Conservation (phyloP, 35 echinoderm and acorn worm species). For the Stichopus chloronotus region DNA sequence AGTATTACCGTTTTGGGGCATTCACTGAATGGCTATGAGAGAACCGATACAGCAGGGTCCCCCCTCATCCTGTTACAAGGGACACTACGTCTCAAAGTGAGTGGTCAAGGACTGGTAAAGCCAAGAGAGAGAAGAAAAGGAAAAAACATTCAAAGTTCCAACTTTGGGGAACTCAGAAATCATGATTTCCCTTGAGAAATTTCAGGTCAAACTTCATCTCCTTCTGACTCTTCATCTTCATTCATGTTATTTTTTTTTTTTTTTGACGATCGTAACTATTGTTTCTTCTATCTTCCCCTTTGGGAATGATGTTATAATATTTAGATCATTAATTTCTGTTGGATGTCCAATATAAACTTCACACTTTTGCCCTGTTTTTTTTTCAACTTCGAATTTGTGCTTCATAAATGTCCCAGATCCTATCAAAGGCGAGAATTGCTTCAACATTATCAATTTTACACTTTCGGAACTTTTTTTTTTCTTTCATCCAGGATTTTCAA, state of each 20-base stretch:
- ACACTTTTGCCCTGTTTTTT: not conserved
- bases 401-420: not conserved
- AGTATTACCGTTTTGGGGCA: no score
- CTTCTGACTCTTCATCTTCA: not conserved
- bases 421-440: not conserved
- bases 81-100: no score
- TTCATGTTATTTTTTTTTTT: not conserved
- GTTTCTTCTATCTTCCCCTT: not conserved
- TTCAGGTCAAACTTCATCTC: not conserved
- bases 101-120: no score
- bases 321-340: not conserved
- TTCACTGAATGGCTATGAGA: no score
- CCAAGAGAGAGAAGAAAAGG: no score
- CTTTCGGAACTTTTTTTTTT: not conserved
- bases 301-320: not conserved
- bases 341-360: slow-evolving; percentile 5
- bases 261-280: not conserved
- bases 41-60: no score
- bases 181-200: slow-evolving; percentile 15
- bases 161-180: not conserved
- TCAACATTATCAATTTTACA: not conserved
- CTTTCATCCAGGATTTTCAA: not conserved
- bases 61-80: no score
- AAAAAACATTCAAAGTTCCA: not conserved
- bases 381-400: not conserved